Percentiles rank a stretch among this genome's conserved stretches.
phyloP scores from a whole-genome alignment of 2,888 invertebrate species.

The Theretra japonica region DNA sequence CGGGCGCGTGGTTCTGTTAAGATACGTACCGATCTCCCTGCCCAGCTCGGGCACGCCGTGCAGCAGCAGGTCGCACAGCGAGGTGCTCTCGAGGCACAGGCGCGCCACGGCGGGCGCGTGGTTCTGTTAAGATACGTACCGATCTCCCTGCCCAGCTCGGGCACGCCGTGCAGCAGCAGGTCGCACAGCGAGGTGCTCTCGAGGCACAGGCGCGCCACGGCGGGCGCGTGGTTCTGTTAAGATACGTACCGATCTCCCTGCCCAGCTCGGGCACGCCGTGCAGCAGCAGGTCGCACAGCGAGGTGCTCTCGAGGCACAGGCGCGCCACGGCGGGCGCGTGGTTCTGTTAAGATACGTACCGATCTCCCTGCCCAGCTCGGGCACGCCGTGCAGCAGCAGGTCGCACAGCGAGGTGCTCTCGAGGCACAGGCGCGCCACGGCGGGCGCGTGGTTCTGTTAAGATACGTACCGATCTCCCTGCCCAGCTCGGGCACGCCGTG shows the following conservation, averaged over 20 bases:
- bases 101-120: constrained; percentile 93
- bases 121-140: too few relatives aligned
- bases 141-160: constrained; percentile 87
- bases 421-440: constrained; percentile 91
- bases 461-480: too few relatives aligned
- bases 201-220: constrained; percentile 91
- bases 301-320: constrained; percentile 92
- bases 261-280: constrained; percentile 89
- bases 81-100: constrained; percentile 92
- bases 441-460: constrained; percentile 91
- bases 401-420: constrained; percentile 94
- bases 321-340: constrained; percentile 93
- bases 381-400: constrained; percentile 89
- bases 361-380: constrained; percentile 87
- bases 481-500: constrained; percentile 89
- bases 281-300: constrained; percentile 90
- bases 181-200: constrained; percentile 94
- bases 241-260: too few relatives aligned
- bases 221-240: constrained; percentile 91
- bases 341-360: too few relatives aligned
- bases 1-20: constrained; percentile 91
- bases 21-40: too few relatives aligned
- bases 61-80: constrained; percentile 90
- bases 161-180: constrained; percentile 89
- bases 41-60: constrained; percentile 89